These are phyloP conservation scores for Paraescarpia echinospica DNA, from an alignment of 1,140 invertebrate genomes.

Conservation along the genomic window DNA sequence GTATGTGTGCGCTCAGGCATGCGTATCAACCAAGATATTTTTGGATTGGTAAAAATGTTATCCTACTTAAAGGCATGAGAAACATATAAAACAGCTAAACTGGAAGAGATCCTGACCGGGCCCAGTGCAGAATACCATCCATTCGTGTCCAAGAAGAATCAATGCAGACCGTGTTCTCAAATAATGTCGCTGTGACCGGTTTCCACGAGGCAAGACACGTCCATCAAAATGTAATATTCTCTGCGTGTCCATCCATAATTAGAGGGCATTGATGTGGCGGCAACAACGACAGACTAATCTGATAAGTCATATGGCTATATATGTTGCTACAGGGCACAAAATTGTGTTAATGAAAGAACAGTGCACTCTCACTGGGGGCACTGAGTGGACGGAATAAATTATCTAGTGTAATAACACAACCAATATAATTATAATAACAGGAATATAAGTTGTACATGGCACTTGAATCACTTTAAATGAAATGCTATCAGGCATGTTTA, in stretches of 20 bases:
- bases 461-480: no score
- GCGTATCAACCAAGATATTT: no score
- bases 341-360: neutral
- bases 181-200: neutral
- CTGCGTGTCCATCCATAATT: neutral
- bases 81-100: no score
- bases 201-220: neutral
- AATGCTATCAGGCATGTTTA: no score
- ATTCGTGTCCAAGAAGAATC: neutral
- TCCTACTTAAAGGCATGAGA: no score
- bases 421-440: no score
- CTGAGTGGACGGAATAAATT: neutral
- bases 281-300: neutral
- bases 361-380: neutral
- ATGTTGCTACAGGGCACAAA: neutral
- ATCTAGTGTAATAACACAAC: no score
- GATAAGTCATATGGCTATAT: neutral
- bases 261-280: neutral
- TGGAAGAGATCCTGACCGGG: neutral
- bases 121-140: neutral
- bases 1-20: no score
- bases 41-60: no score
- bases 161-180: neutral
- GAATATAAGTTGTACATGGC: no score
- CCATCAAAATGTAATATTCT: neutral